Evolutionary conservation across 2,888 invertebrate genomes (phyloP), one percentile per base, ranked within the genome.

Genomic region (Apodemia hepburni): DNA sequence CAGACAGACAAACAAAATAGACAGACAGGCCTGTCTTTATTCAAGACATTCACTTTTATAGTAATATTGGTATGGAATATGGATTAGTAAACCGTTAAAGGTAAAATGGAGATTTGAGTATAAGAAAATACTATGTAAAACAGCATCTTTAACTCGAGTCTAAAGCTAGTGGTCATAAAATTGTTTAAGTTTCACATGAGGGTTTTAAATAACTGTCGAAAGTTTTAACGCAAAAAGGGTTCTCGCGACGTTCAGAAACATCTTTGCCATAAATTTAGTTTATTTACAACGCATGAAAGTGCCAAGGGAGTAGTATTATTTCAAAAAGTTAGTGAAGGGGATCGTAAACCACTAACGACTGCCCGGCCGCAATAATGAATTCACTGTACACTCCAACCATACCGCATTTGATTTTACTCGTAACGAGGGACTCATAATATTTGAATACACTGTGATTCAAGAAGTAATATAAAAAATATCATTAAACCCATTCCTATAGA

Each of bases 311-410:
- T 27, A 29, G 54, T 54, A 54, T 54, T 54, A 54, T 54, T 54
- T 54, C 54, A 54, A 82, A 82, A 86, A 84, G 85, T 83, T 82
- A 77, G 82, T 75, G 82, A 86, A 82, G 82, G 80, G 77, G 80
- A 45, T 80, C 79, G 83, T 84, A 81, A 85, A 85, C 85, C 84
- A 77, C 87, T 87, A 87, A 87, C 85, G 85, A 85, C 84, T 83
- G 82, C 81, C 79, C 81, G 78, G 80, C 84, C 83, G 78, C 84
- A 76, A 80, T 86, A 86, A 87, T 87, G 87, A 87, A 86, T 85
- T 84, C 86, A 79, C 80, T 80, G 45, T 47, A 17, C 17, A 47
- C 80, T 79, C 78, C 75, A 76, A 77, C 80, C 77, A 73, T 78
- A 76, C 75, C 80, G 75, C 78, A 72, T 73, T 76, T 73, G 76